Evolutionary conservation across 2,888 invertebrate genomes (phyloP).

Genomic region (Stenodema calcarata): DNA sequence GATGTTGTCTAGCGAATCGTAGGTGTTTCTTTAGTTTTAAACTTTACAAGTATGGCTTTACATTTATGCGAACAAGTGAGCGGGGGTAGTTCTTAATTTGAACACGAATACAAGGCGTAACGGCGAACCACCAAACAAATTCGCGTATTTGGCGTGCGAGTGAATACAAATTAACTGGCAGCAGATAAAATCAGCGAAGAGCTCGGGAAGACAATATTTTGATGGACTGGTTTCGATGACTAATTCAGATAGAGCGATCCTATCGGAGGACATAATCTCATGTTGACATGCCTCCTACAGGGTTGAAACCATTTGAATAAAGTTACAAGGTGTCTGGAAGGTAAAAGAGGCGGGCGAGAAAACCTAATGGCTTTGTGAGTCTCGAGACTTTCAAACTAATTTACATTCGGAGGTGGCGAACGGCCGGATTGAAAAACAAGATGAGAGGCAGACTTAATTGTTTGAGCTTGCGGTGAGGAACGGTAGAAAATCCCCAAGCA

Average conservation of each 20-base stretch:
- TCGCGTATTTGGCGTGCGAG: not conserved
- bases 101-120: no score
- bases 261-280: conserved; percentile 41
- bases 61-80: no score
- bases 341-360: conserved; percentile 25
- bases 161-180: not conserved
- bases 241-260: conserved; percentile 20
- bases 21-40: no score
- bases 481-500: conserved; percentile 29
- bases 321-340: conserved; percentile 45
- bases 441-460: conserved; percentile 47
- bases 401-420: conserved; percentile 41
- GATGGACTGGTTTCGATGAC: conserved; percentile 20
- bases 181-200: not conserved
- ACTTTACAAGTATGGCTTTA: no score
- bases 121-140: no score
- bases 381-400: conserved; percentile 45
- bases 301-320: conserved; percentile 38
- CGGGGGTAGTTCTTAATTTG: no score
- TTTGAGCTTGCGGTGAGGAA: conserved; percentile 20
- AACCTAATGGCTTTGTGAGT: conserved; percentile 48
- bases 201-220: not conserved
- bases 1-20: no score
- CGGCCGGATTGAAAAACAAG: conserved; percentile 40
- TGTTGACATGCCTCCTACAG: conserved; percentile 44